phyloP scores from a whole-genome alignment of 2,888 invertebrate genomes.

The Neoitamus cyanurus region DNA sequence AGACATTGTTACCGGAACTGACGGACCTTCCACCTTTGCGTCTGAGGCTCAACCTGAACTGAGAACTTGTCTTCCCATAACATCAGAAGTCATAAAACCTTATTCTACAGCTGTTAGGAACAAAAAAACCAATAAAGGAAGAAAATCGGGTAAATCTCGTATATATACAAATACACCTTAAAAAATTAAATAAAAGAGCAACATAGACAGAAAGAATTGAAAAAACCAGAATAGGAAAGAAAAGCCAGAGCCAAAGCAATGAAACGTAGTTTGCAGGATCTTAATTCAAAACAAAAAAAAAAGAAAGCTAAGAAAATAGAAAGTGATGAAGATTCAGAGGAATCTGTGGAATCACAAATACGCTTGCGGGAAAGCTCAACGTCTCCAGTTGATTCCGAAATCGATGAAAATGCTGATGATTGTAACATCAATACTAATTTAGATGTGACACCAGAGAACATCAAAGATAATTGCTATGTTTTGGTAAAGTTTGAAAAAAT shows the following conservation, averaged over 20 bases:
- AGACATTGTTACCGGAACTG: slow-evolving; percentile 29
- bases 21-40: slow-evolving; percentile 35
- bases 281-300: slow-evolving; percentile 48
- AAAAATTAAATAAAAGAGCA: slow-evolving; percentile 6
- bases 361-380: slow-evolving; percentile 46
- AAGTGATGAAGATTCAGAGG: slow-evolving; percentile 46
- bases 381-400: slow-evolving; percentile 45
- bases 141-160: background rate
- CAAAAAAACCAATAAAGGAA: slow-evolving; percentile 22
- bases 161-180: background rate
- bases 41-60: slow-evolving; percentile 41
- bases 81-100: slow-evolving; percentile 45
- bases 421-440: slow-evolving; percentile 37
- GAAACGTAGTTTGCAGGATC: slow-evolving; percentile 44
- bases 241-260: slow-evolving; percentile 40
- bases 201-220: slow-evolving; percentile 29
- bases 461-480: slow-evolving; percentile 44
- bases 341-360: slow-evolving; percentile 43
- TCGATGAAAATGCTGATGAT: slow-evolving; percentile 46
- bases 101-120: slow-evolving; percentile 29
- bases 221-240: slow-evolving; percentile 42
- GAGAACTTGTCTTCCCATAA: slow-evolving; percentile 34
- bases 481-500: slow-evolving; percentile 44
- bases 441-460: slow-evolving; percentile 12
- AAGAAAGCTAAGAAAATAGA: slow-evolving; percentile 47